Percentiles rank a stretch among this genome's conserved stretches.
Evolutionary conservation across 1,140 invertebrate genomes (phyloP).

Genomic region (Hylaeus volcanicus): DNA sequence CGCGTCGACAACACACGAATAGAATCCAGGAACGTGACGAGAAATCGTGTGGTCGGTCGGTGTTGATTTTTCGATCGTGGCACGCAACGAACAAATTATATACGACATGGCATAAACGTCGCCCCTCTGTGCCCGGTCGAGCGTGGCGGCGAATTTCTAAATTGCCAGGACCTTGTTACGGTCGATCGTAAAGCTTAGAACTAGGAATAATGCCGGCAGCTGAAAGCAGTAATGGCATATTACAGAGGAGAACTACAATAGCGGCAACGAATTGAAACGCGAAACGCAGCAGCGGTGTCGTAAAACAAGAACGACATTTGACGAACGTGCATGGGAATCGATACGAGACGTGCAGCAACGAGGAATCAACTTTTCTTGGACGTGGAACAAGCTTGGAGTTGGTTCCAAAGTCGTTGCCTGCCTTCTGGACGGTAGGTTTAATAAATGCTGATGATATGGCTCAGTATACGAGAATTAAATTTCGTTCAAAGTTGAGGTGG

Average conservation of each 20-base stretch:
- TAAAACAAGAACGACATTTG: conserved; percentile 33
- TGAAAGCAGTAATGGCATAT: conserved; percentile 44
- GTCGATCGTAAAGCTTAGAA: conserved; percentile 50
- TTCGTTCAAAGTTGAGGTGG: no score
- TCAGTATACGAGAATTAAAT: no score
- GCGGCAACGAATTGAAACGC: neutral
- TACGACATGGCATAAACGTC: neutral
- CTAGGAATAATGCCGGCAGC: conserved; percentile 37
- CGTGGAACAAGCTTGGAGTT: neutral
- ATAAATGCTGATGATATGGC: no score
- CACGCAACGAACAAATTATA: conserved; percentile 25
- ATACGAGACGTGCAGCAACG: neutral
- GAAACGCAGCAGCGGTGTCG: neutral
- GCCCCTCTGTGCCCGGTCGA: neutral
- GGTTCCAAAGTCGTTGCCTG: no score
- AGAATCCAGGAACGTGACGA: no score
- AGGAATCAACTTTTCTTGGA: neutral
- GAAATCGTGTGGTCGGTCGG: neutral
- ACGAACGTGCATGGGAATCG: conserved; percentile 25
- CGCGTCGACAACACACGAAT: no score
- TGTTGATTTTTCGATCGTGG: conserved; percentile 32
- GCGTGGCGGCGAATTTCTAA: conserved; percentile 34
- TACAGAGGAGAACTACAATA: conserved; percentile 15
- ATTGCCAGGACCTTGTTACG: conserved; percentile 48
- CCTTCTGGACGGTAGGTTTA: no score